A percentile compares a stretch with the other conserved stretches of the same genome.
Evolutionary conservation across 2,797 vertebrate genomes (phyloP).

Genomic region (Ptychadena robeensis): DNA sequence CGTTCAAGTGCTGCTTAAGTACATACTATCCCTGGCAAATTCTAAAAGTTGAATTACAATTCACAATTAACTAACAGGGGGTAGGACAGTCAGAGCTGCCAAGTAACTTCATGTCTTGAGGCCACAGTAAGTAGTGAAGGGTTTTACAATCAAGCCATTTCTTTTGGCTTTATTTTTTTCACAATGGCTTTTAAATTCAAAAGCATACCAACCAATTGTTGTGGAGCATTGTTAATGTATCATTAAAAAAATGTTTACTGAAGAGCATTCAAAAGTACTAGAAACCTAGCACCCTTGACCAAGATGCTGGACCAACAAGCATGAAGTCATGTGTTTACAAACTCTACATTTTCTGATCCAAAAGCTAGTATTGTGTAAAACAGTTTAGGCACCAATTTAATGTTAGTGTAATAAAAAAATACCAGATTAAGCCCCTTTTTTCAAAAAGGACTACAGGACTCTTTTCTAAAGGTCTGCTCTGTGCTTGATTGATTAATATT

Average conservation of each 20-base stretch:
- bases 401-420: constrained; percentile 48
- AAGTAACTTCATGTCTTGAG: constrained; percentile 58
- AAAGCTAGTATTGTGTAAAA: constrained; percentile 30
- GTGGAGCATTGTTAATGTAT: not conserved
- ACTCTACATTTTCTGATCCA: constrained; percentile 53
- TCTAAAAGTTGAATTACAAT: constrained; percentile 35
- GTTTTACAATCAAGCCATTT: constrained; percentile 8
- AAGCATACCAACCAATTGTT: not conserved
- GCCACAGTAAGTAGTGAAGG: constrained; percentile 61
- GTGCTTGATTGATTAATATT: constrained; percentile 2
- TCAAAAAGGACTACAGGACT: constrained; percentile 1
- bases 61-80: constrained; percentile 28
- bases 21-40: constrained; percentile 69
- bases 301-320: constrained; percentile 66
- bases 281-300: constrained; percentile 61
- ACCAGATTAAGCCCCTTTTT: constrained; percentile 12
- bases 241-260: not conserved
- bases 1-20: constrained; percentile 83
- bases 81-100: constrained; percentile 24
- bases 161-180: not conserved
- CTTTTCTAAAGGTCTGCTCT: not conserved
- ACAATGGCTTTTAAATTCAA: not conserved
- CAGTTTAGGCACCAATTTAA: constrained; percentile 37
- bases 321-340: constrained; percentile 62
- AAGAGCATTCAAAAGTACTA: constrained; percentile 1